phyloP scores from a whole-genome alignment of 30 jellyfish, hydroid and myxozoan genomes.

The Pelagia noctiluca region DNA sequence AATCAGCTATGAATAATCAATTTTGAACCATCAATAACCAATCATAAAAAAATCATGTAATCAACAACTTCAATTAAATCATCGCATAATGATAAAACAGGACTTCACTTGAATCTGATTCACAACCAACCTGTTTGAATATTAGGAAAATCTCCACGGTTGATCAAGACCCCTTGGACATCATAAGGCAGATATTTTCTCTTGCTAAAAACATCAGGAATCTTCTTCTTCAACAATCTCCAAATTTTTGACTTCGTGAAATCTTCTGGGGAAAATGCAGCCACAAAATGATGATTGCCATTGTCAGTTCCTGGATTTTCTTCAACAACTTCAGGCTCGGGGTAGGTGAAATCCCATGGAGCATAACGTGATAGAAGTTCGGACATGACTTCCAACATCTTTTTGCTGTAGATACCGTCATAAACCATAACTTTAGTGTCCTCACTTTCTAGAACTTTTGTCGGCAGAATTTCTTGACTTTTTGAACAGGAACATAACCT shows the following conservation, averaged over 20 bases:
- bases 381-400: no score
- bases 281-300: slow-evolving; percentile 76
- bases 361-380: not conserved
- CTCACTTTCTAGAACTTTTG: no score
- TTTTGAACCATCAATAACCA: no score
- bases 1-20: no score
- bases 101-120: no score
- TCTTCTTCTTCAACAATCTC: slow-evolving; percentile 33
- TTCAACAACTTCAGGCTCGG: slow-evolving; percentile 58
- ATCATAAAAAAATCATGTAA: no score
- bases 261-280: slow-evolving; percentile 54
- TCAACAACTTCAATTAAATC: no score
- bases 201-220: slow-evolving; percentile 31
- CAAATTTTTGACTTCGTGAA: slow-evolving; percentile 65
- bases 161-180: slow-evolving; percentile 45
- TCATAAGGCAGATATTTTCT: slow-evolving; percentile 62
- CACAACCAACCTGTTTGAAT: slow-evolving; percentile 81
- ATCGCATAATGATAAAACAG: no score
- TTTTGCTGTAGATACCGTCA: no score
- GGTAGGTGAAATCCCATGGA: slow-evolving; percentile 62
- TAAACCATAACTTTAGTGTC: no score
- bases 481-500: no score
- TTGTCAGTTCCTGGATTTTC: slow-evolving; percentile 53
- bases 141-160: slow-evolving; percentile 82
- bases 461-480: no score